phyloP scores from a whole-genome alignment of 2,888 invertebrate genomes.

The Hydroisotoma schaefferi region DNA sequence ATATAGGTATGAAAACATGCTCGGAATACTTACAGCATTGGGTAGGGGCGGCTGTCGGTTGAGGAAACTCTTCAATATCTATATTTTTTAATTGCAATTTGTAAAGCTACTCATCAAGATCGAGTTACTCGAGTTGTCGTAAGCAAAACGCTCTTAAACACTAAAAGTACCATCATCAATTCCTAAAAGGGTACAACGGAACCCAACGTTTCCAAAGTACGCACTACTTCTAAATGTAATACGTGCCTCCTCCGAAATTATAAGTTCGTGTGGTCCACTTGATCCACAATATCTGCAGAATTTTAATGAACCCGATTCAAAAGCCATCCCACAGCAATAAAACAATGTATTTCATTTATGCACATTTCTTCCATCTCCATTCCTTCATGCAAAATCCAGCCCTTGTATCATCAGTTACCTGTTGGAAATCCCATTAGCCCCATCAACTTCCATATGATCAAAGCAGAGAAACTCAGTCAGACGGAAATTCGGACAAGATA shows the following conservation, averaged over 20 bases:
- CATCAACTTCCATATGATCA: slow-evolving; percentile 30
- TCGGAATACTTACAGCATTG: too few relatives aligned
- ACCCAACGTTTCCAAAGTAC: slow-evolving; percentile 34
- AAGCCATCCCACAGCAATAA: too few relatives aligned
- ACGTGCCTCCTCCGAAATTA: slow-evolving; percentile 15
- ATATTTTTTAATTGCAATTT: too few relatives aligned
- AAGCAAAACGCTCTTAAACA: background rate
- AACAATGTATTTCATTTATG: too few relatives aligned
- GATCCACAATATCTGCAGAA: slow-evolving; percentile 30
- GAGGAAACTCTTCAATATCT: too few relatives aligned
- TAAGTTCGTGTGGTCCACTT: slow-evolving; percentile 24
- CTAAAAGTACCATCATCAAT: background rate
- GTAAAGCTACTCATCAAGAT: too few relatives aligned
- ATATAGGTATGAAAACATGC: too few relatives aligned
- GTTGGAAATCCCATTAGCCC: slow-evolving; percentile 22
- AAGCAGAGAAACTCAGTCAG: slow-evolving; percentile 41
- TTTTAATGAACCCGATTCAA: too few relatives aligned
- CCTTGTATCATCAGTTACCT: slow-evolving; percentile 27
- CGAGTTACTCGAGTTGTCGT: too few relatives aligned
- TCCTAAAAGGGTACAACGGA: slow-evolving; percentile 29
- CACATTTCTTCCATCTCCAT: too few relatives aligned
- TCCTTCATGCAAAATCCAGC: too few relatives aligned
- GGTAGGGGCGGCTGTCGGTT: too few relatives aligned
- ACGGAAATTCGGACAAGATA: slow-evolving; percentile 33
- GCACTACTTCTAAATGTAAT: slow-evolving; percentile 38